These are phyloP conservation scores for Hydractinia symbiolongicarpus DNA, from an alignment of 30 jellyfish, hydroid and myxozoan species.

Conservation along the genomic window DNA sequence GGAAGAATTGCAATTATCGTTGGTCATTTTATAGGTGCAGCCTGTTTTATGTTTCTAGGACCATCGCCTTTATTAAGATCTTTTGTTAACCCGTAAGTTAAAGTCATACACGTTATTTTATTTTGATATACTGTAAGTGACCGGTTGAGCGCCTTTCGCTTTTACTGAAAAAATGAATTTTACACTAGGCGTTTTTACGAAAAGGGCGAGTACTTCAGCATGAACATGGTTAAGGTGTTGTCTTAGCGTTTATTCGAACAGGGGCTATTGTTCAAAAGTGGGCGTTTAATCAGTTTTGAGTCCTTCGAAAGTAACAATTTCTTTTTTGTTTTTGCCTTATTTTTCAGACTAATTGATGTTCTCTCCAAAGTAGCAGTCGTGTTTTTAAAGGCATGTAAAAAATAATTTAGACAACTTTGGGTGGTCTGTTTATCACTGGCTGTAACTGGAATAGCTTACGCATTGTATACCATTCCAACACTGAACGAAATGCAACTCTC, in stretches of 20 bases:
- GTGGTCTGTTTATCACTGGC: slow-evolving; percentile 56
- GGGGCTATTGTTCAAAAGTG: no score
- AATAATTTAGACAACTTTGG: slow-evolving; percentile 42
- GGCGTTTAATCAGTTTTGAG: no score
- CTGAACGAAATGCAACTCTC: slow-evolving; percentile 52
- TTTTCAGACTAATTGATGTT: no score
- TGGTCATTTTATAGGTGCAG: slow-evolving; percentile 30
- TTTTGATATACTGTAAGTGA: not conserved
- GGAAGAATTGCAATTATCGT: slow-evolving; percentile 23
- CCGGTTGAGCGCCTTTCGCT: no score
- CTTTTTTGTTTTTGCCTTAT: no score
- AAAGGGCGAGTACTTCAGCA: no score
- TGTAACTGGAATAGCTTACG: slow-evolving; percentile 47
- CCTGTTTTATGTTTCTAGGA: slow-evolving; percentile 51
- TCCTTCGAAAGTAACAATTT: no score
- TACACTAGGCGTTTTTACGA: no score
- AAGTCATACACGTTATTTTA: not conserved
- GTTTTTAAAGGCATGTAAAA: not conserved
- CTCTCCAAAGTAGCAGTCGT: not conserved
- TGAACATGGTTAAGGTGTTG: no score
- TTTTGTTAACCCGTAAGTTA: slow-evolving; percentile 39
- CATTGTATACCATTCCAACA: slow-evolving; percentile 61
- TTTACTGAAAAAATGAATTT: no score
- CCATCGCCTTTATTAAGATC: slow-evolving; percentile 62
- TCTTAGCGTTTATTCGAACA: no score